Evolutionary conservation across 2,113 vertebrate species (phyloP).

Genomic region (Acanthisitta chloris): DNA sequence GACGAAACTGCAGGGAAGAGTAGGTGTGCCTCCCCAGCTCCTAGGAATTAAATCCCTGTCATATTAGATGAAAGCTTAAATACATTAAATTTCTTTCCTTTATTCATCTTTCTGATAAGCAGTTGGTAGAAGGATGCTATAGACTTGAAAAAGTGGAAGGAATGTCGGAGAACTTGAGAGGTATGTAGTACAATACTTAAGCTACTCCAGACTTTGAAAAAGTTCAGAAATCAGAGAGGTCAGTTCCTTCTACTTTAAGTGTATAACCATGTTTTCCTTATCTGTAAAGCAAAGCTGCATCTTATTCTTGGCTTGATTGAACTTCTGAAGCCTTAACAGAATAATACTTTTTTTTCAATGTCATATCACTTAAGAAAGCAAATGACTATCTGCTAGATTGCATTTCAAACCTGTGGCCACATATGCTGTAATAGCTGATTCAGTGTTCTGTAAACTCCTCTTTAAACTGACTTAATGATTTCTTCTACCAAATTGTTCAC

Average conservation of each 20-base stretch:
- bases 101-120: background rate
- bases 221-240: background rate
- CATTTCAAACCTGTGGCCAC: background rate
- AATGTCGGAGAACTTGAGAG: background rate
- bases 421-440: background rate
- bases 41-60: background rate
- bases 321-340: constrained; percentile 22
- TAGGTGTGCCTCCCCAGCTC: background rate
- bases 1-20: background rate
- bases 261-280: background rate
- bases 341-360: background rate
- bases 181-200: background rate
- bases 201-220: background rate
- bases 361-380: background rate
- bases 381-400: background rate
- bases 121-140: background rate
- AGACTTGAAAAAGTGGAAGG: background rate
- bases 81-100: background rate
- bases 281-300: background rate
- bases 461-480: background rate
- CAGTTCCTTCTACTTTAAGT: background rate
- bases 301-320: constrained; percentile 18
- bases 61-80: background rate
- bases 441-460: background rate
- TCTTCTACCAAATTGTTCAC: background rate